Evolutionary conservation across 2,113 vertebrate species (phyloP).

Genomic region (Nannospalax galili): DNA sequence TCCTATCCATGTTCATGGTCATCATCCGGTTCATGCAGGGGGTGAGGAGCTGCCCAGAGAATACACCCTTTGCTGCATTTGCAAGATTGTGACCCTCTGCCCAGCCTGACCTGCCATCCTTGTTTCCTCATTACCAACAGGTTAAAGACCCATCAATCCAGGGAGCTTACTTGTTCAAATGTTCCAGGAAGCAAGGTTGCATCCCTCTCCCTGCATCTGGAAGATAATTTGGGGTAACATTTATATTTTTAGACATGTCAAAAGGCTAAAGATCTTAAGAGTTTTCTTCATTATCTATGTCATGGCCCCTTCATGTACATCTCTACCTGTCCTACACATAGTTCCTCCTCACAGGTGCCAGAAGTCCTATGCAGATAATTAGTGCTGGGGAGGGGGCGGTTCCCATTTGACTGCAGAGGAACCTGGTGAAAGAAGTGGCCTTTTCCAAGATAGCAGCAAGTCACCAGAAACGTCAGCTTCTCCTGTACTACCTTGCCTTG

Average conservation of each 20-base stretch:
- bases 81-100: constrained; percentile 11
- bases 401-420: neutral
- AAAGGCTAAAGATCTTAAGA: constrained; percentile 42
- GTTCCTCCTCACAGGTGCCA: neutral
- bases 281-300: neutral
- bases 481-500: neutral
- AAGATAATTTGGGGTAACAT: neutral
- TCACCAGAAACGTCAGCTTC: neutral
- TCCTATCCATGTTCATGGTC: constrained; percentile 23
- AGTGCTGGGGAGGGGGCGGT: neutral
- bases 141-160: neutral
- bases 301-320: constrained; percentile 8
- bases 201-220: neutral
- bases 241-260: neutral
- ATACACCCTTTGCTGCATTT: neutral
- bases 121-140: neutral
- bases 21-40: neutral
- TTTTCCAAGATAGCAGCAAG: neutral
- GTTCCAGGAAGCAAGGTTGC: neutral
- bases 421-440: neutral
- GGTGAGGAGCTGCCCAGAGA: neutral
- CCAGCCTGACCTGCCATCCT: neutral
- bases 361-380: neutral
- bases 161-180: neutral
- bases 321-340: neutral